Conservation (phyloP, 2,888 invertebrate genomes). For the Drosophila prolongata region DNA sequence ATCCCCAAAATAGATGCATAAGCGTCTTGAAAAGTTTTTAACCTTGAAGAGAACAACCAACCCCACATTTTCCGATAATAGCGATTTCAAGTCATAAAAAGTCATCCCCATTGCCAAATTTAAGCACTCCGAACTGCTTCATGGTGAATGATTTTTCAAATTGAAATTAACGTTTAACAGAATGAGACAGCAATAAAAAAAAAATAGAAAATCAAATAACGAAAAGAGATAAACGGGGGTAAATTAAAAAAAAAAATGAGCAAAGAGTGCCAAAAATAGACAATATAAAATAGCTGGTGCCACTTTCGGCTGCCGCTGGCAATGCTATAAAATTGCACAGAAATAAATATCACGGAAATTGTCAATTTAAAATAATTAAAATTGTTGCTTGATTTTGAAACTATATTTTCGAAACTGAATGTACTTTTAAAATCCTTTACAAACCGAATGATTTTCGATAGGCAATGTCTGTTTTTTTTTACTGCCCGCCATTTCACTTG, state of each 20-base stretch:
- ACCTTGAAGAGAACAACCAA: slow-evolving; percentile 7
- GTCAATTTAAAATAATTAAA: background rate
- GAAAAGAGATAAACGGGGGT: background rate
- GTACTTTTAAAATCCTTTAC: too few species aligned
- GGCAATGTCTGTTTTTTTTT: too few species aligned
- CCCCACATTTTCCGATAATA: slow-evolving; percentile 20
- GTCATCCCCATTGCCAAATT: slow-evolving; percentile 25
- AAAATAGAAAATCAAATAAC: slow-evolving; percentile 10
- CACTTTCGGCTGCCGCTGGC: slow-evolving; percentile 14
- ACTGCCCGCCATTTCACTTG: too few species aligned
- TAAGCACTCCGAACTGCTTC: slow-evolving; percentile 5
- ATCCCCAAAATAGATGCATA: slow-evolving; percentile 14
- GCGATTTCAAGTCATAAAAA: slow-evolving; percentile 11
- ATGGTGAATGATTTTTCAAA: slow-evolving; percentile 44
- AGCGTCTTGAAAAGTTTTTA: background rate
- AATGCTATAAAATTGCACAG: slow-evolving; percentile 12
- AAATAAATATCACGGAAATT: slow-evolving; percentile 1
- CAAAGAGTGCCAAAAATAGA: slow-evolving; percentile 65
- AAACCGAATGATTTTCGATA: too few species aligned
- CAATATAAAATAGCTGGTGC: slow-evolving; percentile 27
- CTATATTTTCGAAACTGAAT: too few species aligned
- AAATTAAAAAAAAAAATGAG: slow-evolving; percentile 14
- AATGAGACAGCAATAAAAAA: slow-evolving; percentile 18
- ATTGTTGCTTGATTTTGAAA: too few species aligned
- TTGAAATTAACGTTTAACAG: slow-evolving; percentile 34